These are phyloP conservation scores for Seira sanloemensis DNA, from an alignment of 2,888 invertebrate species.

Conservation along the genomic window DNA sequence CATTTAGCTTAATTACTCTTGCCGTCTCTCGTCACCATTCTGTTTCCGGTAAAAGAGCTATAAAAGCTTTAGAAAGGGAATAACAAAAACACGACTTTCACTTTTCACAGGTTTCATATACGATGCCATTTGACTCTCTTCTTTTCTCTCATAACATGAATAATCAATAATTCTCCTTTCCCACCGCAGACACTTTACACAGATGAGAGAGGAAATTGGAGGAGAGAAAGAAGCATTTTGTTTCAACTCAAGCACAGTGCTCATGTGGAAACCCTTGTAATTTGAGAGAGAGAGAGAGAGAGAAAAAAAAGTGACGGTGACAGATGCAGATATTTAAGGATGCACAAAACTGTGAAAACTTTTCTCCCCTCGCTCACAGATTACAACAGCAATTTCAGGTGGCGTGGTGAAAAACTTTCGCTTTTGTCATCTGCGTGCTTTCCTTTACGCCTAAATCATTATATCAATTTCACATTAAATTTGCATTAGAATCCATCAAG, in stretches of 20 bases:
- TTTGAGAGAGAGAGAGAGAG: background rate
- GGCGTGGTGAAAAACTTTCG: too few species aligned
- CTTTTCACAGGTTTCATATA: background rate
- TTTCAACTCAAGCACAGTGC: background rate
- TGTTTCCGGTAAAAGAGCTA: too few species aligned
- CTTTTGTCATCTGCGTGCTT: background rate
- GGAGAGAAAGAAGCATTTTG: too few species aligned
- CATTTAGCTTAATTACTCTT: background rate
- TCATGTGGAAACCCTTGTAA: too few species aligned
- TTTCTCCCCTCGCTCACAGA: too few species aligned
- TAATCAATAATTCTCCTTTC: background rate
- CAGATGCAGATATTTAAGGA: background rate
- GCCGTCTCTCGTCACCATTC: background rate
- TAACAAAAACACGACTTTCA: background rate
- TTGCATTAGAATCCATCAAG: background rate
- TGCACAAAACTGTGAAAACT: too few species aligned
- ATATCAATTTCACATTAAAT: background rate
- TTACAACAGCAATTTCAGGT: too few species aligned
- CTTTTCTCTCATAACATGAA: background rate
- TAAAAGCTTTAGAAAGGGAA: background rate
- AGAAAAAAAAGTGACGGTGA: background rate
- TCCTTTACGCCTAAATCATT: background rate
- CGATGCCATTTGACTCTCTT: too few species aligned
- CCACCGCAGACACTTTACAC: background rate
- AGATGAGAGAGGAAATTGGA: background rate